These are phyloP conservation scores for Leptocoma aspasia DNA, from an alignment of 2,113 vertebrate species.

Conservation along the genomic window DNA sequence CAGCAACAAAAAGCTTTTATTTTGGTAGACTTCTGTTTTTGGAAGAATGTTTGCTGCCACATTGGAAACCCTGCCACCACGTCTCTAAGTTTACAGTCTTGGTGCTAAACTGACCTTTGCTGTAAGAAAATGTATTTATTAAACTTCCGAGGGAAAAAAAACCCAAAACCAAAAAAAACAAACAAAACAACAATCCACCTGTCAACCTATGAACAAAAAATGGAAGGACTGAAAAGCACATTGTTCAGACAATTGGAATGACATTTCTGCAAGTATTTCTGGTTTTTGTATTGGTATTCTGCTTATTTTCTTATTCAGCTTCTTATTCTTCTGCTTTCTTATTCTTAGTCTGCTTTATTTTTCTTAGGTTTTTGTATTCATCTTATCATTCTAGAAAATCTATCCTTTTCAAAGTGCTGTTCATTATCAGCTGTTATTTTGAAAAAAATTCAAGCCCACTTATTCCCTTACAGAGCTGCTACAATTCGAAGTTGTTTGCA, in stretches of 20 bases:
- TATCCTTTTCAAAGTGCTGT: neutral
- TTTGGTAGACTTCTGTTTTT: constrained; percentile 1
- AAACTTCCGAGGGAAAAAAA: neutral
- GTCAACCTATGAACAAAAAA: too few relatives aligned
- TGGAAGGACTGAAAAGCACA: neutral
- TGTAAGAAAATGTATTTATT: constrained; percentile 44
- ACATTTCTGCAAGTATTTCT: constrained; percentile 19
- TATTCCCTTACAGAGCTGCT: neutral
- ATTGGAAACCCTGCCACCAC: constrained; percentile 13
- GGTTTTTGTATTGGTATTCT: neutral
- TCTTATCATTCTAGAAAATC: neutral
- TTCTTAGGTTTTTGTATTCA: neutral
- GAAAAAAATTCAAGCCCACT: neutral
- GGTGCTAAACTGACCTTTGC: constrained; percentile 13
- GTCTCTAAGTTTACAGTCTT: neutral
- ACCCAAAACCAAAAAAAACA: neutral
- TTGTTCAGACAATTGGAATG: neutral
- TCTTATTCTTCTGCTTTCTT: neutral
- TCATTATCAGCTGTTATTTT: constrained; percentile 14
- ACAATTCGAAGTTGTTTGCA: neutral
- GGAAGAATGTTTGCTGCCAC: neutral
- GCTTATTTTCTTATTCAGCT: neutral
- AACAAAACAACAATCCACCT: neutral
- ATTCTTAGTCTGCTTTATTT: neutral
- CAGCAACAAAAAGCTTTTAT: constrained; percentile 28